phyloP scores from a whole-genome alignment of 92 coral and sea anemone species.

The Montipora capitata region DNA sequence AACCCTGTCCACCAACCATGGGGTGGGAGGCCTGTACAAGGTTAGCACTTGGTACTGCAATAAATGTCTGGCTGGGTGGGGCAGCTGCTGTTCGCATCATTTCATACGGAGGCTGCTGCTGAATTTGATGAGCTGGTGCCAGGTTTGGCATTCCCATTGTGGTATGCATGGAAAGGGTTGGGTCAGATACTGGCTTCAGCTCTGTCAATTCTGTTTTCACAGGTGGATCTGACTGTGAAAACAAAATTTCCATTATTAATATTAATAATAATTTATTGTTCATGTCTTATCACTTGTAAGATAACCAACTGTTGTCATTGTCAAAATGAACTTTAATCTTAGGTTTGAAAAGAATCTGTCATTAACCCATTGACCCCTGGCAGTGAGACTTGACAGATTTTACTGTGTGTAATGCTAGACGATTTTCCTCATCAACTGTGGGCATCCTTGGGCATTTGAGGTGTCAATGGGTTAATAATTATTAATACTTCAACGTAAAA shows the following conservation, averaged over 20 bases:
- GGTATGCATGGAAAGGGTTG: conserved; percentile 82
- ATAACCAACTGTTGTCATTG: too few species aligned
- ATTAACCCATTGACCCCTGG: too few species aligned
- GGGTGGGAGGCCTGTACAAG: conserved; percentile 72
- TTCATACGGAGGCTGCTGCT: conserved; percentile 63
- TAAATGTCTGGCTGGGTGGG: conserved; percentile 86
- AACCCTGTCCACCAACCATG: conserved; percentile 46
- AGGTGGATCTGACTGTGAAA: conserved; percentile 34
- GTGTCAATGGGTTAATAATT: too few species aligned
- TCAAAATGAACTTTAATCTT: too few species aligned
- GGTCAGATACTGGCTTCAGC: conserved; percentile 91
- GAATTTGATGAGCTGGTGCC: conserved; percentile 82
- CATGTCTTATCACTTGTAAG: too few species aligned
- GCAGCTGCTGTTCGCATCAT: conserved; percentile 79
- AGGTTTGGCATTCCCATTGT: conserved; percentile 83
- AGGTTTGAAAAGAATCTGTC: too few species aligned
- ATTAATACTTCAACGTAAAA: too few species aligned
- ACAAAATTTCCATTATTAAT: background rate
- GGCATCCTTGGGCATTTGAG: too few species aligned
- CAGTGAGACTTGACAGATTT: too few species aligned
- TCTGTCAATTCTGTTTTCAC: conserved; percentile 97
- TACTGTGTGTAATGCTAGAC: too few species aligned
- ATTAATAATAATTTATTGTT: too few species aligned
- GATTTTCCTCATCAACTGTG: too few species aligned
- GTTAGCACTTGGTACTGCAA: conserved; percentile 87